Evolutionary conservation across 2,113 vertebrate species (phyloP).

Genomic region (Candoia aspera): DNA sequence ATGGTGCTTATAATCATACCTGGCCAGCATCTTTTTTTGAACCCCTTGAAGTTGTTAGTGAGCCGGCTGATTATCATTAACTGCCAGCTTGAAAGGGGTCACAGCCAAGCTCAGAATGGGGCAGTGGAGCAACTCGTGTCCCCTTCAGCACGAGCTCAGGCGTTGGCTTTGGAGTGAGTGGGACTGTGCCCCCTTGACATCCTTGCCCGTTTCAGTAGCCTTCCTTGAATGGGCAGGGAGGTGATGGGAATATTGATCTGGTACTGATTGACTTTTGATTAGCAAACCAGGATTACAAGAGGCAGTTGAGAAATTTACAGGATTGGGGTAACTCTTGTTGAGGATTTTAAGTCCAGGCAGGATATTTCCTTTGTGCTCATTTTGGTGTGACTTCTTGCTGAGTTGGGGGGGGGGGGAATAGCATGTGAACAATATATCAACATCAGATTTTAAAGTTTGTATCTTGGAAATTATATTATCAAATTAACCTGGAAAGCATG

Average conservation of each 20-base stretch:
- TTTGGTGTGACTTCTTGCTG: conserved; percentile 42
- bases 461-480: conserved; percentile 12
- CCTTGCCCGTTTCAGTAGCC: background rate
- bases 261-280: background rate
- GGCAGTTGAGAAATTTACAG: background rate
- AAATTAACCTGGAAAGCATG: background rate
- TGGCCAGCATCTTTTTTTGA: conserved; percentile 38
- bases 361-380: conserved; percentile 11
- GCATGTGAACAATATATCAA: conserved; percentile 7
- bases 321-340: background rate
- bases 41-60: conserved; percentile 11
- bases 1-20: background rate
- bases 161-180: background rate
- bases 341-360: conserved; percentile 37
- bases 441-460: background rate
- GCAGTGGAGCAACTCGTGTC: background rate
- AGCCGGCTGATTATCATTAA: conserved; percentile 20
- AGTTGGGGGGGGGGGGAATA: conserved; percentile 17
- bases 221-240: background rate
- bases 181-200: background rate
- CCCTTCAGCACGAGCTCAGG: background rate
- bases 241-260: background rate
- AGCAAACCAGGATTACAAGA: background rate
- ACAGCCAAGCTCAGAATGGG: background rate
- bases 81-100: conserved; percentile 12